These are phyloP conservation scores for Calidris pygmaea DNA, from an alignment of 2,113 vertebrate species.

Conservation along the genomic window DNA sequence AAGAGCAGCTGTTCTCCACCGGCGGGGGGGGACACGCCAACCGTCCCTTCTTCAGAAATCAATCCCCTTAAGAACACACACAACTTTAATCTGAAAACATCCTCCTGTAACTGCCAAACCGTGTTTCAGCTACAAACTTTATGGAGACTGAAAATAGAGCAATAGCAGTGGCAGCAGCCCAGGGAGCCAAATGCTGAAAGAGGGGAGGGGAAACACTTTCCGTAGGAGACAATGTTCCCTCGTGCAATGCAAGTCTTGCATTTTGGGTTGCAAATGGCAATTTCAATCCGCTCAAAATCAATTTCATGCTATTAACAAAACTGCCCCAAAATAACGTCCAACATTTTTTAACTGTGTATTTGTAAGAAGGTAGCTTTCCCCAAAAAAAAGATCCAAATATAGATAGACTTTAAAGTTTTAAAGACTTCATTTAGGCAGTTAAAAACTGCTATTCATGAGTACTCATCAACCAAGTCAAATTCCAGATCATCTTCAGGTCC, in stretches of 20 bases:
- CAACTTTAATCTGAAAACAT: neutral
- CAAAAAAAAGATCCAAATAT: neutral
- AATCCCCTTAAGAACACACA: neutral
- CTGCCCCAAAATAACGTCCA: neutral
- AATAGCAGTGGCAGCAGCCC: neutral
- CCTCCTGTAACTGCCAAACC: neutral
- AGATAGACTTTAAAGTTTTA: neutral
- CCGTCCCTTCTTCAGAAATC: conserved; percentile 24
- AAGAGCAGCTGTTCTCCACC: conserved; percentile 65
- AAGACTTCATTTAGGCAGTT: neutral
- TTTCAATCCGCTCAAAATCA: neutral
- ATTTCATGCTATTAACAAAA: neutral
- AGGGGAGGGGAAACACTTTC: neutral
- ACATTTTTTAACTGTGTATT: neutral
- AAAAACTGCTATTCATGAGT: neutral
- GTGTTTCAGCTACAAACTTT: neutral
- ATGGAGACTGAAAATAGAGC: neutral
- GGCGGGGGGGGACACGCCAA: neutral
- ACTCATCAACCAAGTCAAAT: neutral
- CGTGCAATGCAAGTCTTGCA: neutral
- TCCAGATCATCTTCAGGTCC: neutral
- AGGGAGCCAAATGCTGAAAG: neutral
- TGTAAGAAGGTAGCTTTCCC: neutral
- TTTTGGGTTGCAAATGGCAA: neutral
- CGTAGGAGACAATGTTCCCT: neutral